Percentiles rank a stretch among this genome's conserved stretches.
Evolutionary conservation across 2,888 invertebrate genomes (phyloP).

Genomic region (Meghimatium bilineatum): DNA sequence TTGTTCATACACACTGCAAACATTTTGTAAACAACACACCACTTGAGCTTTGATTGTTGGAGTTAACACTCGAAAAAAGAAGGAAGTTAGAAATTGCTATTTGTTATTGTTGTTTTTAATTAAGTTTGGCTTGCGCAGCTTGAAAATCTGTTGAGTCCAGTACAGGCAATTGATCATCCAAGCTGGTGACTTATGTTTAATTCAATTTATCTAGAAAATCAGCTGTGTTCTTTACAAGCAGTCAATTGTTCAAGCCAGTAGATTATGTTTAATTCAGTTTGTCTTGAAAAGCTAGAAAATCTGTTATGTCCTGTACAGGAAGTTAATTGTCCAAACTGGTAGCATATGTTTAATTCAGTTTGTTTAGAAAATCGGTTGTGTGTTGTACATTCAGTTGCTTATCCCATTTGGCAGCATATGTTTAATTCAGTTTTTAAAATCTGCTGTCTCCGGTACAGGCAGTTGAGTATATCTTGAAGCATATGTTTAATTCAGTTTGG

Average conservation of each 20-base stretch:
- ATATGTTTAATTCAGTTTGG: too few species aligned
- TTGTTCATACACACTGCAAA: background rate
- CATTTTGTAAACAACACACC: background rate
- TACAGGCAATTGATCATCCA: background rate
- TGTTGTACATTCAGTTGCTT: too few species aligned
- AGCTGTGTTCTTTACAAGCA: too few species aligned
- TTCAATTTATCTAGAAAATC: background rate
- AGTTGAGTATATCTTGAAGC: too few species aligned
- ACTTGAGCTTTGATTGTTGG: background rate
- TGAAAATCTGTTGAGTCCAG: background rate
- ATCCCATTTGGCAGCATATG: too few species aligned
- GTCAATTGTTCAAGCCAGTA: too few species aligned
- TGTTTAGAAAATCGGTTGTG: background rate
- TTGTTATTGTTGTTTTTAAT: background rate
- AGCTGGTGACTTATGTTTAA: background rate
- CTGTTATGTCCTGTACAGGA: background rate
- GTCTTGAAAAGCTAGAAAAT: too few species aligned
- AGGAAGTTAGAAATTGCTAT: background rate
- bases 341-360: background rate
- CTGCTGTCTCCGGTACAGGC: too few species aligned
- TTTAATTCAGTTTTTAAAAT: too few species aligned
- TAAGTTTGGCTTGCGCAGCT: too few species aligned
- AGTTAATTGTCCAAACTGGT: slow-evolving; percentile 1
- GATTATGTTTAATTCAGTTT: too few species aligned
- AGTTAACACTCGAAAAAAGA: background rate